phyloP scores from a whole-genome alignment of 1,140 invertebrate species.

The Cataglyphis hispanica region DNA sequence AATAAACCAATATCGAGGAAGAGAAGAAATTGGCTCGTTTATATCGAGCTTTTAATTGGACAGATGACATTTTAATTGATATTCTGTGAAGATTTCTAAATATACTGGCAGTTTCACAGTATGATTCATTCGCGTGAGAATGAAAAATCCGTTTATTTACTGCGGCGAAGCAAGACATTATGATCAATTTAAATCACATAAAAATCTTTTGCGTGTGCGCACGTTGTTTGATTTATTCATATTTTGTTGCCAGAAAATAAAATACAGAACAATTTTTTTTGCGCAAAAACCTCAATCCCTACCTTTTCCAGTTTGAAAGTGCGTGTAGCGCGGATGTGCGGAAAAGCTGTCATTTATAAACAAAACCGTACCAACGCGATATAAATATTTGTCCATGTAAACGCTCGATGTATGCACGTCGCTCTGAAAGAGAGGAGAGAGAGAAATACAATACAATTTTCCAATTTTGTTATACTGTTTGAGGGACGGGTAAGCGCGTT shows the following conservation, averaged over 20 bases:
- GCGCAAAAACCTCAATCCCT: constrained; percentile 40
- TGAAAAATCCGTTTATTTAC: constrained; percentile 49
- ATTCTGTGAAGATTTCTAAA: not conserved
- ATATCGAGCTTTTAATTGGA: not conserved
- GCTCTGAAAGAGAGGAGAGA: not conserved
- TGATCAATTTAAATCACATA: constrained; percentile 54
- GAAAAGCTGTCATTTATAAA: constrained; percentile 60
- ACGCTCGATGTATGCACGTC: constrained; percentile 42
- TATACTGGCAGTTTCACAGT: not conserved
- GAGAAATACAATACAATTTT: constrained; percentile 62
- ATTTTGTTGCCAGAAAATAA: constrained; percentile 39
- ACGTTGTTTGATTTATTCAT: constrained; percentile 50
- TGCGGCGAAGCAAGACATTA: constrained; percentile 23
- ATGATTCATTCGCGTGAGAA: constrained; percentile 26
- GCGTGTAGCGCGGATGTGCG: constrained; percentile 20
- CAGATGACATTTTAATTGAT: not conserved
- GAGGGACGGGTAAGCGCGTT: constrained; percentile 6
- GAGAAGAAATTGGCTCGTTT: constrained; percentile 10
- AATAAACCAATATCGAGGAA: constrained; percentile 26
- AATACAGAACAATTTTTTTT: constrained; percentile 40
- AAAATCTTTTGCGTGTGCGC: constrained; percentile 16
- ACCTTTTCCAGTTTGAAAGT: constrained; percentile 7
- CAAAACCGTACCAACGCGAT: constrained; percentile 52
- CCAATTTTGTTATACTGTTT: constrained; percentile 59
- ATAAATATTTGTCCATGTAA: constrained; percentile 59